A percentile compares a stretch with the other conserved stretches of the same genome.
Evolutionary conservation across 2,797 vertebrate genomes (phyloP).

Genomic region (Carduelis carduelis): DNA sequence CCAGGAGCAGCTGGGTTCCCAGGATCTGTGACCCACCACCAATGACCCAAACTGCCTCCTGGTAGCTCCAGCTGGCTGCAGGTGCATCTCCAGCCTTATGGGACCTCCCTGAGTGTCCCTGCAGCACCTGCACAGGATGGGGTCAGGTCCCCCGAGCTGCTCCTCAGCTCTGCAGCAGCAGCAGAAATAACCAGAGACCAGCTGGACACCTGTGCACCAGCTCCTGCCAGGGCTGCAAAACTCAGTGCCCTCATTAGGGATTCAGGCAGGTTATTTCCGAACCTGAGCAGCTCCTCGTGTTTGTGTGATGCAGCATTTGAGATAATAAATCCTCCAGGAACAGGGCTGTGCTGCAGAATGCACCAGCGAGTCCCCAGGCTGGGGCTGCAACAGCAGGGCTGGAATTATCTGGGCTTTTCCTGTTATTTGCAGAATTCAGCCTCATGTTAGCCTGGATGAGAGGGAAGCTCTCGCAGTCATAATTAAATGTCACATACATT

Average conservation of each 20-base stretch:
- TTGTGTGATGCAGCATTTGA: not conserved
- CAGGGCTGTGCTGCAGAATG: not conserved
- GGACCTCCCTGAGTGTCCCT: not conserved
- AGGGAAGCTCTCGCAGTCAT: not conserved
- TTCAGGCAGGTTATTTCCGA: not conserved
- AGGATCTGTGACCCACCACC: not conserved
- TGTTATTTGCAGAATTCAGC: not conserved
- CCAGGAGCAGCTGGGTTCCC: not conserved
- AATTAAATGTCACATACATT: conserved; percentile 48
- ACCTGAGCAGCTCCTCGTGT: not conserved
- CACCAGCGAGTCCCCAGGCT: not conserved
- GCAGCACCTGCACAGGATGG: not conserved
- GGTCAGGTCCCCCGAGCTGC: rapidly evolving
- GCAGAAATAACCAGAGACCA: not conserved
- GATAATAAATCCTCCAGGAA: not conserved
- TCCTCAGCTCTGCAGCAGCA: not conserved
- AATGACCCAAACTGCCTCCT: not conserved
- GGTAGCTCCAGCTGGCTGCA: not conserved
- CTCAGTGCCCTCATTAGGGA: not conserved
- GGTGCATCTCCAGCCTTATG: not conserved
- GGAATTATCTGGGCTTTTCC: not conserved
- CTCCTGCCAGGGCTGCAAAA: not conserved
- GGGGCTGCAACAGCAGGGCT: not conserved
- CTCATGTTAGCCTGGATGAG: not conserved
- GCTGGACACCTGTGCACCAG: not conserved